Conservation (phyloP, 2,888 invertebrate genomes). For the Parelbella ahira region DNA sequence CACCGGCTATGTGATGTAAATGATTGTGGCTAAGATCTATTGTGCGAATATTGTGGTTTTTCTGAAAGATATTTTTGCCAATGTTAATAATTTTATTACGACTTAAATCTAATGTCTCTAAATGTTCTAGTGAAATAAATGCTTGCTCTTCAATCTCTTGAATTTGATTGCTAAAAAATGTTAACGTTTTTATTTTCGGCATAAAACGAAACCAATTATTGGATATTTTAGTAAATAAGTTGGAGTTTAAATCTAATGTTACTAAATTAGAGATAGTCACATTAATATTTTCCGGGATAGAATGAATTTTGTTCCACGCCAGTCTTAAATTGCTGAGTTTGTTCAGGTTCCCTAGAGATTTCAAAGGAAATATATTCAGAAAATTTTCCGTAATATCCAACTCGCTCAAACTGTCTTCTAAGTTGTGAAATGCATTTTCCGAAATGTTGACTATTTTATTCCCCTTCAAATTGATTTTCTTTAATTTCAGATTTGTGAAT, state of each 20-base stretch:
- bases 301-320: conserved; percentile 91
- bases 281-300: conserved; percentile 86
- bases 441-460: conserved; percentile 90
- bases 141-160: conserved; percentile 88
- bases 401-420: conserved; percentile 88
- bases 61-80: conserved; percentile 86
- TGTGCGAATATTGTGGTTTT: conserved; percentile 87
- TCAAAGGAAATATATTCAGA: conserved; percentile 89
- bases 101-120: conserved; percentile 92
- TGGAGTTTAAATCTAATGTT: conserved; percentile 91
- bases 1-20: conserved; percentile 90
- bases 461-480: conserved; percentile 90
- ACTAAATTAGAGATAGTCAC: conserved; percentile 85
- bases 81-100: conserved; percentile 91
- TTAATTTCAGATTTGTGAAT: conserved; percentile 90
- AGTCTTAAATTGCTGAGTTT: conserved; percentile 85
- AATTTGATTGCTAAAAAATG: conserved; percentile 92
- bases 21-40: conserved; percentile 95
- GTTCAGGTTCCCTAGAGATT: conserved; percentile 87
- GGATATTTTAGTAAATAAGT: conserved; percentile 88
- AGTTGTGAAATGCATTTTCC: conserved; percentile 89
- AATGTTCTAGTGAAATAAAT: conserved; percentile 85
- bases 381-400: conserved; percentile 94
- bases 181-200: conserved; percentile 88
- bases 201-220: conserved; percentile 90